phyloP scores from a whole-genome alignment of 2,797 vertebrate genomes.

The Poeciliopsis paucimaculata region DNA sequence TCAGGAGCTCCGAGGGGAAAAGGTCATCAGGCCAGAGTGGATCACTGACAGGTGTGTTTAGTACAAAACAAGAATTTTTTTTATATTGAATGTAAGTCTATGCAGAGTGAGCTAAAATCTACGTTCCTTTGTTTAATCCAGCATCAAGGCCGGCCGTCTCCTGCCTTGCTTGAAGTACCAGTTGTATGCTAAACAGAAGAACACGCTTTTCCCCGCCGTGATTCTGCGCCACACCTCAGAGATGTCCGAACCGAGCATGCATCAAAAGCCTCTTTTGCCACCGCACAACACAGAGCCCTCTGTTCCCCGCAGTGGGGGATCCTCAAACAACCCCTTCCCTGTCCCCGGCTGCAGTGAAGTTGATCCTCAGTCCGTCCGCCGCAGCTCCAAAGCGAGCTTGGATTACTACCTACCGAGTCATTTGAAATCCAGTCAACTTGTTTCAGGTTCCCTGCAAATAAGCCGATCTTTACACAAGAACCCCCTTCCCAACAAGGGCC shows the following conservation, averaged over 20 bases:
- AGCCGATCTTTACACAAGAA: conserved; percentile 32
- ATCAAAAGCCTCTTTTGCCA: conserved; percentile 51
- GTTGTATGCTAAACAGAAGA: conserved; percentile 93
- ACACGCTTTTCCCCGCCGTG: conserved; percentile 84
- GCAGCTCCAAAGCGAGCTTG: conserved; percentile 26
- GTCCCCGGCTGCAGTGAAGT: conserved; percentile 24
- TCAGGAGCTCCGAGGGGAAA: conserved; percentile 91
- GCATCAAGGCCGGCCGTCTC: conserved; percentile 91
- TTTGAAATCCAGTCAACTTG: conserved; percentile 34
- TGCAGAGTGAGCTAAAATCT: not conserved
- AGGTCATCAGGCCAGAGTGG: conserved; percentile 95
- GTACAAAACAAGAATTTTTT: not conserved
- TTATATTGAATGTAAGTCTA: not conserved
- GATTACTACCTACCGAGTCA: conserved; percentile 27
- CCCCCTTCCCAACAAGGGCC: conserved; percentile 35
- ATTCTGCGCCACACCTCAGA: conserved; percentile 68
- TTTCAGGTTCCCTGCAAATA: conserved; percentile 31
- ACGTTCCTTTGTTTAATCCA: conserved; percentile 65
- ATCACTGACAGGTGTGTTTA: conserved; percentile 92
- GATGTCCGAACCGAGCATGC: conserved; percentile 76
- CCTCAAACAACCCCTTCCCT: conserved; percentile 30
- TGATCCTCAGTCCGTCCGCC: conserved; percentile 48
- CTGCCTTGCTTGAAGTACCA: conserved; percentile 92
- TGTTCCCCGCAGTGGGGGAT: conserved; percentile 29
- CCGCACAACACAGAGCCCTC: conserved; percentile 41